phyloP scores from a whole-genome alignment of 37 sponge, comb jelly and placozoan species.

The Halichondria panicea region DNA sequence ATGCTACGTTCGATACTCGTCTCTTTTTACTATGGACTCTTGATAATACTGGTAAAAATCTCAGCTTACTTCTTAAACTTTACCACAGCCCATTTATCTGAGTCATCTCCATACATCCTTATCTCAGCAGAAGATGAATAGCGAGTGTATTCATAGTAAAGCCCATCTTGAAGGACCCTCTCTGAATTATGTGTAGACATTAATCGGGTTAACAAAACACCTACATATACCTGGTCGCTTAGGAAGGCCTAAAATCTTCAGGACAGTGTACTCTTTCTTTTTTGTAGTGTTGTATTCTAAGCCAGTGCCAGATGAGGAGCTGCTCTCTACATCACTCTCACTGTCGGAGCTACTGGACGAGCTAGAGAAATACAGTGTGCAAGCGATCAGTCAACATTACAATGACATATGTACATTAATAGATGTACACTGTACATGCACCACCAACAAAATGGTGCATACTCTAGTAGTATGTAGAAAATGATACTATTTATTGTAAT shows the following conservation, averaged over 20 bases:
- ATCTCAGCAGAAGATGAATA: constrained; percentile 41
- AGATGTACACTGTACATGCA: too few relatives aligned
- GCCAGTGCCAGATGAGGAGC: constrained; percentile 33
- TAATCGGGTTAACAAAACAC: not conserved
- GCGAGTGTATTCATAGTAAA: constrained; percentile 77
- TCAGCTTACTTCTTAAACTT: constrained; percentile 61
- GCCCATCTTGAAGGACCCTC: constrained; percentile 64
- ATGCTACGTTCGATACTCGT: too few relatives aligned
- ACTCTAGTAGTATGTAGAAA: too few relatives aligned
- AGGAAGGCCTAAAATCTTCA: constrained; percentile 32
- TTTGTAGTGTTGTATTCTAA: not conserved
- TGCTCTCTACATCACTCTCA: constrained; percentile 15
- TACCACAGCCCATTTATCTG: constrained; percentile 57
- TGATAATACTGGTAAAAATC: too few relatives aligned
- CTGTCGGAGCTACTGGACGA: constrained; percentile 23
- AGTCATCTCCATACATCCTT: constrained; percentile 55
- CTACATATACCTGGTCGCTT: constrained; percentile 24
- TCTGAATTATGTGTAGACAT: constrained; percentile 19
- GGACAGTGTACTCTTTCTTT: constrained; percentile 6
- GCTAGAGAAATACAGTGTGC: too few relatives aligned
- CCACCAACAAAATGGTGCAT: too few relatives aligned
- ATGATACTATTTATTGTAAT: too few relatives aligned
- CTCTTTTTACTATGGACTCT: too few relatives aligned
- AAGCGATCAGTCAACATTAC: too few relatives aligned
- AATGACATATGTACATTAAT: too few relatives aligned